phyloP scores from a whole-genome alignment of 2,113 vertebrate species.

The Epinephelus cyanopodus region DNA sequence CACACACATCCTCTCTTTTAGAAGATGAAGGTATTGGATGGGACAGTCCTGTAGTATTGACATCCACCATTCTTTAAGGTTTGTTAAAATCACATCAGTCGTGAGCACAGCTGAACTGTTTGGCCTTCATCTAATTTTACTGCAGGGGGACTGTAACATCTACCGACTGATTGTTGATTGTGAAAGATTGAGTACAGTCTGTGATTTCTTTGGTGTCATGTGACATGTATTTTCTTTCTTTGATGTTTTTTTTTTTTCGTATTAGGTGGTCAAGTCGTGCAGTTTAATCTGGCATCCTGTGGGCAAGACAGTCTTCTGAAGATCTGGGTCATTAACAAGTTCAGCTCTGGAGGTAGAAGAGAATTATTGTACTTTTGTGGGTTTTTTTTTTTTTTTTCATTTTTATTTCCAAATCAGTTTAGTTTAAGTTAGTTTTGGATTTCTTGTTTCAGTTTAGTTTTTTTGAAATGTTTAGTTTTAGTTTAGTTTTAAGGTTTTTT shows the following conservation, averaged over 20 bases:
- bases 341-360: slow-evolving; percentile 83
- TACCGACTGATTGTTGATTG: neutral
- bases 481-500: too few species aligned
- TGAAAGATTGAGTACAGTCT: neutral
- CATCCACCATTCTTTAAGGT: neutral
- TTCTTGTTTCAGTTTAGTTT: too few species aligned
- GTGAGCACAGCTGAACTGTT: neutral
- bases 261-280: slow-evolving; percentile 79
- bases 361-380: too few species aligned
- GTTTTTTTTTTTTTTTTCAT: too few species aligned
- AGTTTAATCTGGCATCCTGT: slow-evolving; percentile 91
- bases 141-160: neutral
- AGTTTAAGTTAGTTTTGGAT: too few species aligned
- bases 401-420: too few species aligned
- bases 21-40: neutral
- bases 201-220: neutral
- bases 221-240: neutral
- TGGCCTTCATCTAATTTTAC: neutral
- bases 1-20: neutral
- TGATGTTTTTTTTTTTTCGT: slow-evolving; percentile 5
- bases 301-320: slow-evolving; percentile 94
- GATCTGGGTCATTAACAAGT: slow-evolving; percentile 89
- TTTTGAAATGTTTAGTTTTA: too few species aligned
- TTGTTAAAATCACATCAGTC: neutral
- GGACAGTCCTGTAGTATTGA: neutral